Percentiles rank a stretch among this genome's conserved stretches.
These are phyloP conservation scores for Lagodon rhomboides DNA, from an alignment of 2,797 vertebrate genomes.

Conservation along the genomic window DNA sequence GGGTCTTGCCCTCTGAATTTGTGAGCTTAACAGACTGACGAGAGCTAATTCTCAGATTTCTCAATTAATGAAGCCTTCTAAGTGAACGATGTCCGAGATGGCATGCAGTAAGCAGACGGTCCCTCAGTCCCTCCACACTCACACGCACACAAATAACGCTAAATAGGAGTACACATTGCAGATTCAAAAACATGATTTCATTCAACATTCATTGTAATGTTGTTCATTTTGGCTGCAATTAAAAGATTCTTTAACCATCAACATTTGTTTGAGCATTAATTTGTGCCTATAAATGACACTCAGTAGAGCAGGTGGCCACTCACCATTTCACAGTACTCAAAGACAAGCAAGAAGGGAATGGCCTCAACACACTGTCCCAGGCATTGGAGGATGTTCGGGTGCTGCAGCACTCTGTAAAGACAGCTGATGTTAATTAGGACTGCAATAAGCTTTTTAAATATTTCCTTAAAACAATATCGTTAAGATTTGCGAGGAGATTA, in stretches of 20 bases:
- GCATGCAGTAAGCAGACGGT: constrained; percentile 6
- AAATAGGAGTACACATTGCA: neutral
- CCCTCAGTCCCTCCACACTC: constrained; percentile 12
- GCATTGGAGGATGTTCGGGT: constrained; percentile 97
- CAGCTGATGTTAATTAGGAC: neutral
- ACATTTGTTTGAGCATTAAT: neutral
- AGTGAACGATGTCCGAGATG: constrained; percentile 14
- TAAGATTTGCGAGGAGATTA: neutral
- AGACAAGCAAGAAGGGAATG: constrained; percentile 96
- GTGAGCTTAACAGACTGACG: constrained; percentile 33
- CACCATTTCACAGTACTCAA: constrained; percentile 98
- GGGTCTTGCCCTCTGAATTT: constrained; percentile 24
- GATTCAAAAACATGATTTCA: neutral
- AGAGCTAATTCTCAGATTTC: constrained; percentile 34
- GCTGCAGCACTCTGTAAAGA: constrained; percentile 87
- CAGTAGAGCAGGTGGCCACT: constrained; percentile 72
- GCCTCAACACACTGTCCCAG: constrained; percentile 96
- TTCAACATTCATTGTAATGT: neutral
- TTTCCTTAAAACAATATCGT: neutral
- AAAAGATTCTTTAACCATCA: neutral
- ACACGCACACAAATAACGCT: neutral
- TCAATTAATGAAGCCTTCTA: constrained; percentile 25
- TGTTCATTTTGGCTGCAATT: neutral
- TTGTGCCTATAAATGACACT: neutral
- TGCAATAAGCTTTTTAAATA: neutral